A percentile compares a stretch with the other conserved stretches of the same genome.
phyloP scores from a whole-genome alignment of 2,888 invertebrate genomes.

The Mythimna impura region DNA sequence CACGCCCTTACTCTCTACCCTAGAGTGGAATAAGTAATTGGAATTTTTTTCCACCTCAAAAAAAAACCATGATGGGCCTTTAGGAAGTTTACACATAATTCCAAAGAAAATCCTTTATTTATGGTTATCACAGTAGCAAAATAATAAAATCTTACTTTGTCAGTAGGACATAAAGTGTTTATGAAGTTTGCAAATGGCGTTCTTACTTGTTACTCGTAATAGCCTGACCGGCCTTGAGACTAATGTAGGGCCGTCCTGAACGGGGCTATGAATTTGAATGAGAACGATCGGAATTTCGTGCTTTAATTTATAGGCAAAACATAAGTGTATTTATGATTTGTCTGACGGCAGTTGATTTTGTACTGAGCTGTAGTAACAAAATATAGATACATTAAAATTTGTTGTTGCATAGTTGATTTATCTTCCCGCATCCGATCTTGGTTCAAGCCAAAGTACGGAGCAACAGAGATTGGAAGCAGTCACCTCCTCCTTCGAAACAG shows the following conservation, averaged over 20 bases:
- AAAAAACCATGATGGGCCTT: neutral
- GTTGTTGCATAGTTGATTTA: too few species aligned
- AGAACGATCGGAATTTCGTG: constrained; percentile 38
- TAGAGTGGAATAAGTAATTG: too few species aligned
- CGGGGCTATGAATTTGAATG: constrained; percentile 35
- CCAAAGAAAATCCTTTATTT: neutral
- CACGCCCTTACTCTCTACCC: too few species aligned
- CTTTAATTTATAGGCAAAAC: constrained; percentile 16
- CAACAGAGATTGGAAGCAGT: too few species aligned
- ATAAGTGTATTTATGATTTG: neutral
- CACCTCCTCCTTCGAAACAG: too few species aligned
- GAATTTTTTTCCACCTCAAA: too few species aligned
- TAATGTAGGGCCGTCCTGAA: constrained; percentile 45
- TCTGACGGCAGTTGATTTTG: too few species aligned
- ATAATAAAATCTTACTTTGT: constrained; percentile 35
- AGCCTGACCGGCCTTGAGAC: constrained; percentile 48
- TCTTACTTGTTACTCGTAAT: constrained; percentile 32
- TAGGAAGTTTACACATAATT: constrained; percentile 10
- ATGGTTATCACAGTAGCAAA: neutral
- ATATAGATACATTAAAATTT: too few species aligned
- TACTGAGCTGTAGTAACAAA: too few species aligned
- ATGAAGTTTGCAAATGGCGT: constrained; percentile 41
- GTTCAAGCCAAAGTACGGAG: too few species aligned
- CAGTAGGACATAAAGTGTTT: constrained; percentile 28
- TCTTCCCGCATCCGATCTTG: too few species aligned